Evolutionary conservation across 2,797 vertebrate genomes (phyloP).

Genomic region (Chrysocyon brachyurus): DNA sequence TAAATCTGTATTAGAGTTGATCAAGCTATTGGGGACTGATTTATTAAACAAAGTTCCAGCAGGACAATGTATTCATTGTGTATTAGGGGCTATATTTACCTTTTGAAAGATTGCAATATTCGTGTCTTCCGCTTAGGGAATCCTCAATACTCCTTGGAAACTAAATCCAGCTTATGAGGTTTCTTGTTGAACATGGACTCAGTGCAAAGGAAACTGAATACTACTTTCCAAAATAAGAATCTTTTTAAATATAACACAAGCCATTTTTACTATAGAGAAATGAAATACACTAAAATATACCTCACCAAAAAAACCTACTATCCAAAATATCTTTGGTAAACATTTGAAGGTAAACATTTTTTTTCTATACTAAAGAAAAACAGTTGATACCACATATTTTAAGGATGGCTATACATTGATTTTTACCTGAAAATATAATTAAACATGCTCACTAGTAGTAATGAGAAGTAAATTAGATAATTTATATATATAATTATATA

Average conservation of each 20-base stretch:
- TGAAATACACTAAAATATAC: background rate
- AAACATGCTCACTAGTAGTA: background rate
- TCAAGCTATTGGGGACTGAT: background rate
- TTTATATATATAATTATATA: background rate
- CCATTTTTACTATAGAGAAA: background rate
- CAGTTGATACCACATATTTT: background rate
- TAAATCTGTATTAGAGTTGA: background rate
- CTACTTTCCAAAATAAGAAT: constrained; percentile 28
- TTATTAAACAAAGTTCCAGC: constrained; percentile 26
- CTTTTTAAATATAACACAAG: background rate
- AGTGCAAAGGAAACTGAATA: background rate
- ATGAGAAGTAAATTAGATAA: background rate
- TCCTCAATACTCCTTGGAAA: background rate
- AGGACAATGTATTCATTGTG: background rate
- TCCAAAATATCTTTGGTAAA: background rate
- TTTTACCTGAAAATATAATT: constrained; percentile 10
- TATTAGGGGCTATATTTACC: background rate
- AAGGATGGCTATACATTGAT: background rate
- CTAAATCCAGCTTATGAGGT: background rate
- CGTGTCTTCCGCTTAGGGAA: background rate
- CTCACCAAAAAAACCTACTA: background rate
- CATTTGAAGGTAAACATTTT: background rate
- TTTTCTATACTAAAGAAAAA: background rate
- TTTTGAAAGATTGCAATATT: constrained; percentile 23
- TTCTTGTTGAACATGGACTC: constrained; percentile 7